Evolutionary conservation across 2,888 invertebrate genomes (phyloP).

Genomic region (Tinea pellionella): DNA sequence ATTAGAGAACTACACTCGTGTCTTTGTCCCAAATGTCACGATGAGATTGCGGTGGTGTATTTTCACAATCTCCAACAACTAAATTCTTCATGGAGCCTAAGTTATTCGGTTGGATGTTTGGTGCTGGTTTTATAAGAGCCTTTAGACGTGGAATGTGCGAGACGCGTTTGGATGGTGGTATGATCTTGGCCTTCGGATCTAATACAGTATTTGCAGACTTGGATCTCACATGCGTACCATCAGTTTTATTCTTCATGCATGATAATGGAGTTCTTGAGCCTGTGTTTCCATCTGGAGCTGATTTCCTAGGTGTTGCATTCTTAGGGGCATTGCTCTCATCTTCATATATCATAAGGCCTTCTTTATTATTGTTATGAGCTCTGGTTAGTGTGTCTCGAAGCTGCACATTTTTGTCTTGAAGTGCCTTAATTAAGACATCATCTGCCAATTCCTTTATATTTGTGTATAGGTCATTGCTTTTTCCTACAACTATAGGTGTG

Average conservation of each 20-base stretch:
- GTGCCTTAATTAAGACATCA: conserved; percentile 51
- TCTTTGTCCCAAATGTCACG: conserved; percentile 64
- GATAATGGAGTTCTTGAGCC: conserved; percentile 58
- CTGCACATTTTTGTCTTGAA: conserved; percentile 48
- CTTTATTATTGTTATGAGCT: conserved; percentile 40
- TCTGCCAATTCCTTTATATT: conserved; percentile 63
- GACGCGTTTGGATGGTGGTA: conserved; percentile 31
- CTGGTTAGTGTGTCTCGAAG: conserved; percentile 31
- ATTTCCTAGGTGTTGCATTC: conserved; percentile 46
- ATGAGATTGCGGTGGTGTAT: conserved; percentile 60
- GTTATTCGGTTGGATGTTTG: conserved; percentile 28
- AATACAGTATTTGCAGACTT: conserved; percentile 51
- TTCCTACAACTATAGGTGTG: conserved; percentile 55
- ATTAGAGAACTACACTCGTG: conserved; percentile 51
- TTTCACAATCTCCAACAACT: conserved; percentile 55
- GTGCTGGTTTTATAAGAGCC: conserved; percentile 40
- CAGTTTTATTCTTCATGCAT: conserved; percentile 61
- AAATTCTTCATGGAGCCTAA: conserved; percentile 48
- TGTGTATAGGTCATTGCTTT: conserved; percentile 28
- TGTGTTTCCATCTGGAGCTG: conserved; percentile 33
- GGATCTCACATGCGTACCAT: conserved; percentile 44
- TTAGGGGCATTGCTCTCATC: conserved; percentile 42
- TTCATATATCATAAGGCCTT: conserved; percentile 70
- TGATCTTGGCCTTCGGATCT: conserved; percentile 35
- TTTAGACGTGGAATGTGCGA: conserved; percentile 60